phyloP scores from a whole-genome alignment of 2,113 vertebrate genomes.

The Megalops atlanticus region DNA sequence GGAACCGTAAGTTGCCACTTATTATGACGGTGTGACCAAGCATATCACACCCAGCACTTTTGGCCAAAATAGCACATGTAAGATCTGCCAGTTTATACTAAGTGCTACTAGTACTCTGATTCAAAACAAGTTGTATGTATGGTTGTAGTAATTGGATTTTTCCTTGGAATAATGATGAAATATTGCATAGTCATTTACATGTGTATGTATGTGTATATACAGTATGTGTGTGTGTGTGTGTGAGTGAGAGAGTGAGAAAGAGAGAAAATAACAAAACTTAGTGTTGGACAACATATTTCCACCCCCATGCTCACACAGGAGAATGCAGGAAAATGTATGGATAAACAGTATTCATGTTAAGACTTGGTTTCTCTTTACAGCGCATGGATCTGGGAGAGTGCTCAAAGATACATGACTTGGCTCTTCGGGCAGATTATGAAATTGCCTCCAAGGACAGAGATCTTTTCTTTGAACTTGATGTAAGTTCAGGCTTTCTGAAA shows the following conservation, averaged over 20 bases:
- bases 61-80: not conserved
- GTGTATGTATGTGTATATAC: too few species aligned
- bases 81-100: not conserved
- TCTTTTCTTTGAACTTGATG: slow-evolving; percentile 97
- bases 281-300: too few species aligned
- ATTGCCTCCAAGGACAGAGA: slow-evolving; percentile 98
- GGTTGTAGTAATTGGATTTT: not conserved
- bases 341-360: not conserved
- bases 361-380: slow-evolving; percentile 57
- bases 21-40: not conserved
- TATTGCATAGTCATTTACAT: not conserved
- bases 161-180: not conserved
- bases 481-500: slow-evolving; percentile 71
- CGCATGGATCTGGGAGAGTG: slow-evolving; percentile 98
- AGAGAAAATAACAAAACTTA: too few species aligned
- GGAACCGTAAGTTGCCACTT: slow-evolving; percentile 84
- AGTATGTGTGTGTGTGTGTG: too few species aligned
- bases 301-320: too few species aligned
- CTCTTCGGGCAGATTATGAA: slow-evolving; percentile 96
- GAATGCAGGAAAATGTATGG: too few species aligned
- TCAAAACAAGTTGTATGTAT: not conserved
- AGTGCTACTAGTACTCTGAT: too few species aligned
- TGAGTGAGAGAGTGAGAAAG: too few species aligned
- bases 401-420: slow-evolving; percentile 98
- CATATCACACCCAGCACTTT: not conserved